Base-by-base conservation (phyloP, 2,888 invertebrate genomes). In the Cyclophora albipunctata region DNA sequence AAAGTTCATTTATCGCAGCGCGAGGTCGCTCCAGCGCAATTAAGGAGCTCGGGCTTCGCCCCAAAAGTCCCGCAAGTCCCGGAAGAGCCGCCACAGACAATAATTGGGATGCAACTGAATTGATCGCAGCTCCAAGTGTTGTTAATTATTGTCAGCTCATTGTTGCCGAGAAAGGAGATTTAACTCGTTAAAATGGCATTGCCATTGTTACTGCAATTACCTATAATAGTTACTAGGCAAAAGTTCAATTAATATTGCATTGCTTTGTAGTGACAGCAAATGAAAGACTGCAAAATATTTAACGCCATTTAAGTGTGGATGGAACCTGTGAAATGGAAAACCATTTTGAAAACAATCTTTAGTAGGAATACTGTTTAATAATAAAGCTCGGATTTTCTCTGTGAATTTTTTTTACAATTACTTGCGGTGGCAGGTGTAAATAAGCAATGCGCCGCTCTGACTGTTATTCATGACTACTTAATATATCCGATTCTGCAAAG, bases 81-180 rank as follows among this genome's bases (percentile, higher is more conserved):
- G 49, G 50, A 61, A 62, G 60, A 59, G 53, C 54, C 53, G 58
- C 50, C 50, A 43, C 47, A 49, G 60, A 57, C 64, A 62, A 66
- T 69, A 67, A 67, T 66, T 67, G 57, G 53, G 56, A 62, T 59
- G 61, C 59, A 62, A 55, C 57, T 51, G 55, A 62, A 63, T 61
- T 64, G 68, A 69, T 66, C 56, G 62, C 67, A 55, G 63, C 66
- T 67, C 62, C 63, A 64, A 64, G 57, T 62, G 66, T 59, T 62
- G 62, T 54, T 61, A 69, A 67, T 68, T 65, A 64, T 66, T 60
- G 64, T 58, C 57, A 45, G 51, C 50, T 55, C 55, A 58, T 64
- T 65, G 63, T 64, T 57, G 55, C 52, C 50, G 50, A 54, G 54
- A 55, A 57, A 48, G 50, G 47, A 51, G 51, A 52, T 54, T 56